phyloP scores from a whole-genome alignment of 2,797 vertebrate genomes.

The Periophthalmus magnuspinnatus region DNA sequence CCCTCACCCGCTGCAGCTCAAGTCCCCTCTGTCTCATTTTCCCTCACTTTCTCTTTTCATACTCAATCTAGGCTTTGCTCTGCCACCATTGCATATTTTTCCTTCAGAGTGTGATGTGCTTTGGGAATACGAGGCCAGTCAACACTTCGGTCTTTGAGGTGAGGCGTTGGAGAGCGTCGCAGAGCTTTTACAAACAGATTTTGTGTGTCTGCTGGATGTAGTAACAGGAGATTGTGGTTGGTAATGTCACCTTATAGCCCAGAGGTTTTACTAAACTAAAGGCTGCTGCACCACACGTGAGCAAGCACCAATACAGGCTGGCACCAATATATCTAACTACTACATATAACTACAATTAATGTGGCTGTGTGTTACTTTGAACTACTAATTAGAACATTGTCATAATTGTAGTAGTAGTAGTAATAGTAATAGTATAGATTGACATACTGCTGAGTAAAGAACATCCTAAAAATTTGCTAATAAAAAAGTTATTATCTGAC shows the following conservation, averaged over 20 bases:
- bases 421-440: not conserved
- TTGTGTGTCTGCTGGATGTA: slow-evolving; percentile 39
- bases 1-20: slow-evolving; percentile 19
- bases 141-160: slow-evolving; percentile 68
- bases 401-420: not conserved
- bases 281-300: slow-evolving; percentile 50
- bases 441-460: not conserved
- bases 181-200: slow-evolving; percentile 55
- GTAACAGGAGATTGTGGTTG: slow-evolving; percentile 51
- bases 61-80: slow-evolving; percentile 42
- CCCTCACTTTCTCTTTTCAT: slow-evolving; percentile 51
- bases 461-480: not conserved
- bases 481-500: not conserved
- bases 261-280: slow-evolving; percentile 18
- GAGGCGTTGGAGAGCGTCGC: slow-evolving; percentile 47
- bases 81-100: slow-evolving; percentile 58
- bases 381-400: not conserved
- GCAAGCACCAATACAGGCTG: slow-evolving; percentile 55
- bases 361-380: slow-evolving; percentile 14
- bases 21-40: slow-evolving; percentile 62
- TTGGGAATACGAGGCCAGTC: slow-evolving; percentile 65
- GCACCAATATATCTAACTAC: slow-evolving; percentile 35
- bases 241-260: slow-evolving; percentile 65
- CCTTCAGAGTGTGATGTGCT: slow-evolving; percentile 58
- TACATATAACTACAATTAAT: slow-evolving; percentile 14